Base-by-base conservation (phyloP, 1,140 invertebrate genomes). In the Argopecten irradians region DNA sequence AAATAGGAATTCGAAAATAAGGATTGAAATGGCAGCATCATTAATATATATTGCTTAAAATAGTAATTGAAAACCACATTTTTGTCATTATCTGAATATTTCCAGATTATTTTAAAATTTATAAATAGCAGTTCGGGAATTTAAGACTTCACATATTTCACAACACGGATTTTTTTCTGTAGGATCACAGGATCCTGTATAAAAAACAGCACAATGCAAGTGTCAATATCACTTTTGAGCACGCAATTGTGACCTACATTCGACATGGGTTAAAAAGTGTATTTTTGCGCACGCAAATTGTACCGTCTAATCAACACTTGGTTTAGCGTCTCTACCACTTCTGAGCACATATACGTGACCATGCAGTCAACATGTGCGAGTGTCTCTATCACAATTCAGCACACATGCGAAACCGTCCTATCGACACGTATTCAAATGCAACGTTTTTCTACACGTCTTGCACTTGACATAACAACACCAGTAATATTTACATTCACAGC, bases 401-500 rank as follows among this genome's bases (percentile, higher is more conserved):
- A 28, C 55, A n/a, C n/a, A n/a, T n/a, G n/a, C n/a, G n/a, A n/a
- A n/a, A 39, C 36, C 55, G 22, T 28, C 55, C 85, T 91, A 92
- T 82, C 89, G 84, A 85, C 94, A 94, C 46, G 88, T 87, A 87
- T 92, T 93, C 33, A 94, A 89, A 19, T 93, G 87, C 0, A 94
- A 89, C 22, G 91, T 91, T 88, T 92, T 93, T 82, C 88, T 89
- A 87, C 96, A 96, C 8, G 94, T 94, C 91, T 96, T 95, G 88
- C 96, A 96, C 90, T 96, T 95, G 9, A 96, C 96, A 86, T 96
- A 96, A 92, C 96, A 96, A 91, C 96, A 96, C 95, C 95, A 96
- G 91, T 95, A 95, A 89, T 96, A 96, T 94, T 96, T 96, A 91
- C 96, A 96, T 83, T 96, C 94, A 92, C 96, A 96, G 33, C 96